Conservation (phyloP, 2,888 invertebrate species). For the Lomographa bimaculata region DNA sequence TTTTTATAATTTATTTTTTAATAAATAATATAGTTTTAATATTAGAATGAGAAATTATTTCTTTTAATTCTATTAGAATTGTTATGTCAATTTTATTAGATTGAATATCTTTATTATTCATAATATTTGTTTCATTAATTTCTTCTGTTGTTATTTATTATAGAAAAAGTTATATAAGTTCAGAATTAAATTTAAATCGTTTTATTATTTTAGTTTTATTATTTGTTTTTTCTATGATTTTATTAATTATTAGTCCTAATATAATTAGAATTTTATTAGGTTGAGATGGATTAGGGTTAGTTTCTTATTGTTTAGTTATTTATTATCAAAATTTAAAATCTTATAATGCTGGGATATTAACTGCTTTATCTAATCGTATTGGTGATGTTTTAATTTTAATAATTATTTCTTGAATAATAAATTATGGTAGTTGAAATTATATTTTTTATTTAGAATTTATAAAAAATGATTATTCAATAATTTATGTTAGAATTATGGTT, state of each 20-base stretch:
- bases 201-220: slow-evolving; percentile 88
- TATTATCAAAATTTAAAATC: slow-evolving; percentile 87
- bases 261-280: slow-evolving; percentile 88
- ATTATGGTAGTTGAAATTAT: slow-evolving; percentile 82
- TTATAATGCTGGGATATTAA: slow-evolving; percentile 88
- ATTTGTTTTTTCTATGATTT: too few relatives aligned
- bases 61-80: slow-evolving; percentile 72
- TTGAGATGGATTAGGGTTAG: slow-evolving; percentile 88
- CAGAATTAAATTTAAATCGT: slow-evolving; percentile 82
- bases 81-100: slow-evolving; percentile 84
- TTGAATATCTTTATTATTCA: slow-evolving; percentile 86
- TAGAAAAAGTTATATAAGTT: slow-evolving; percentile 85
- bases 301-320: slow-evolving; percentile 89
- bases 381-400: slow-evolving; percentile 88
- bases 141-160: slow-evolving; percentile 86
- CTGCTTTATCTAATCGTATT: slow-evolving; percentile 88
- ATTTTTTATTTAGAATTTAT: slow-evolving; percentile 80
- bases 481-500: slow-evolving; percentile 66
- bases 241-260: slow-evolving; percentile 88
- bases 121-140: slow-evolving; percentile 86
- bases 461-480: slow-evolving; percentile 64
- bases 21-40: slow-evolving; percentile 69
- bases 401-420: slow-evolving; percentile 81
- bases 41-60: slow-evolving; percentile 82
- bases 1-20: slow-evolving; percentile 71